These are phyloP conservation scores for Tinea trinotella DNA, from an alignment of 2,888 invertebrate species.

Conservation along the genomic window DNA sequence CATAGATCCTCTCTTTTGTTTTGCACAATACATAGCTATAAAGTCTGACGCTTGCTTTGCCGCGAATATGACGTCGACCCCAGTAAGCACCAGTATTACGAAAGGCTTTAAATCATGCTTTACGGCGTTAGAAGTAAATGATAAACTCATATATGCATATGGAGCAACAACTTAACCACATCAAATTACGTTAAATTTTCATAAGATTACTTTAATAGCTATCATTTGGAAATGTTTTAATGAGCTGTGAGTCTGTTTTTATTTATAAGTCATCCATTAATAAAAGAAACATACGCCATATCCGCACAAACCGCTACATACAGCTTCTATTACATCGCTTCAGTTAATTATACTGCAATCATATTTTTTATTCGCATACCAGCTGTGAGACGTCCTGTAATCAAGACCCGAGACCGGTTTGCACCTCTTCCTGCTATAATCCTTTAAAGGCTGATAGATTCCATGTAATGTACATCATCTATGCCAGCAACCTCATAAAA, in stretches of 20 bases:
- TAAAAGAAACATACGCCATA: not conserved
- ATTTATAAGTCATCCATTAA: not conserved
- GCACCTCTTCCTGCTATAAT: constrained; percentile 48
- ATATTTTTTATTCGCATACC: constrained; percentile 28
- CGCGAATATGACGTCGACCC: constrained; percentile 31
- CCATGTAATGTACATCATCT: constrained; percentile 6
- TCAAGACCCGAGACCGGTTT: constrained; percentile 39
- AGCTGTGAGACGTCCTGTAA: constrained; percentile 29
- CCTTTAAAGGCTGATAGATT: constrained; percentile 37
- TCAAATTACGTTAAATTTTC: not conserved
- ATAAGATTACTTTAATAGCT: not conserved
- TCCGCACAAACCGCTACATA: constrained; percentile 10
- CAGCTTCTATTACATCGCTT: constrained; percentile 23
- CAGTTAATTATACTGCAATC: constrained; percentile 41
- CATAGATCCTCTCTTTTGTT: constrained; percentile 42
- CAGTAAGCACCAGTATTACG: constrained; percentile 21
- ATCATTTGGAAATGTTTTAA: not conserved
- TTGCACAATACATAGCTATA: constrained; percentile 41
- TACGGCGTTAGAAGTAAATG: constrained; percentile 23
- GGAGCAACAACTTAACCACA: constrained; percentile 8
- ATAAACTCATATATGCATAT: not conserved
- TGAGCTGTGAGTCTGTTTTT: not conserved
- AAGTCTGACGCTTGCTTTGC: constrained; percentile 24
- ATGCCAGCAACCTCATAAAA: constrained; percentile 7
- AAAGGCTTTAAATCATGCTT: constrained; percentile 32